These are phyloP conservation scores for Cariama cristata DNA, from an alignment of 2,113 vertebrate species.

Conservation along the genomic window DNA sequence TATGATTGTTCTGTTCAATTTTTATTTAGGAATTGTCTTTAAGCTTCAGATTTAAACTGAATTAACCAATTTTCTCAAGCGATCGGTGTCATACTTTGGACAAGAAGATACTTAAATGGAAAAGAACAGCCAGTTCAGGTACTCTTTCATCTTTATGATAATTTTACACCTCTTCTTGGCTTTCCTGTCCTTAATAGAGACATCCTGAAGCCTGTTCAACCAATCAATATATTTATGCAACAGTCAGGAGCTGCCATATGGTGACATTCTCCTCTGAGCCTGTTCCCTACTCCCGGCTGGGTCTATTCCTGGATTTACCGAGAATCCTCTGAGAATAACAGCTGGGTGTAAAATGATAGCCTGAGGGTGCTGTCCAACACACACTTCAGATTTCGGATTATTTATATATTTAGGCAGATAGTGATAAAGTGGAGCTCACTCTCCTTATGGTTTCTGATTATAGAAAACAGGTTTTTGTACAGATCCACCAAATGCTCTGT, in stretches of 20 bases:
- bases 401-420: constrained; percentile 65
- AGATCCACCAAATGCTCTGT: background rate
- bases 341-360: constrained; percentile 72
- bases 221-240: constrained; percentile 68
- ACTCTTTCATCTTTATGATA: background rate
- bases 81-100: fast-evolving
- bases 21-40: constrained; percentile 24
- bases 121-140: background rate
- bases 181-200: constrained; percentile 30
- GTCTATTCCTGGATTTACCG: constrained; percentile 67
- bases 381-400: constrained; percentile 58
- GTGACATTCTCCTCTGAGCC: constrained; percentile 58
- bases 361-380: constrained; percentile 61
- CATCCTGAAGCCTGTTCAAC: constrained; percentile 23
- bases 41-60: background rate
- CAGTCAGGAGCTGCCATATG: constrained; percentile 64
- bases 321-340: constrained; percentile 70
- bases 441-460: background rate
- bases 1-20: background rate
- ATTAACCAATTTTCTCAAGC: background rate
- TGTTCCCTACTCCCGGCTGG: constrained; percentile 33
- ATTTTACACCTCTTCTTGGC: background rate
- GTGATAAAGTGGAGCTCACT: background rate
- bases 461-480: background rate
- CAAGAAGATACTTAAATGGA: background rate